Base-by-base conservation (phyloP, 1,140 invertebrate species). In the Trichoplusia ni region DNA sequence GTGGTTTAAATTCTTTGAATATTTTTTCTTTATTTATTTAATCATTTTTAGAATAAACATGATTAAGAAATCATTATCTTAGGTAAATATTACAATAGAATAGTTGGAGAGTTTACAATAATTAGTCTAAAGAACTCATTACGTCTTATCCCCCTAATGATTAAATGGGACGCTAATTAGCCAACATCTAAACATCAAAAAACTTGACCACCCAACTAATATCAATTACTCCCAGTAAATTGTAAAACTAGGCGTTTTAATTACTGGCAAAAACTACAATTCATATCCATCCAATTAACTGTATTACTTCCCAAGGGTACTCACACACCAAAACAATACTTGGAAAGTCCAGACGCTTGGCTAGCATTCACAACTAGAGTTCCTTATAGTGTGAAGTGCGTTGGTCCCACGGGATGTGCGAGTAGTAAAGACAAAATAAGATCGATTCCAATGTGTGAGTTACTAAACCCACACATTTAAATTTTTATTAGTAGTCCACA, bases 371-470 rank as follows among this genome's bases (percentile, higher is more conserved):
- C 71, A 81, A 81, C 64, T 62, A 82, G 66, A 71, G 75, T 83
- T 81, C 77, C 82, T 82, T 71, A 78, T 75, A 72, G 67, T 69
- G 61, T 70, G 81, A 79, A 81, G 82, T 82, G 77, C 84, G 75
- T 82, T 80, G 78, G 79, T 88, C 85, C 76, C 87, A 77, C 84
- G 85, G 84, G 85, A 87, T 82, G 78, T 84, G 68, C 71, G 68
- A 78, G 79, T 86, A 84, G 83, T 89, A 82, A 81, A 78, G 80
- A 84, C 82, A 80, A 80, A 86, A 90, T 86, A 88, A 81, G 84
- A 86, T 61, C 77, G 54, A 6, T 65, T 33, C 37, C 42, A 46
- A 67, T 83, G 86, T 89, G 85, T 88, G 77, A 23, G 82, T 84
- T 58, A 11, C n/a, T 49, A 23, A 49, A 49, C 46, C n/a, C 46